These are phyloP conservation scores for Anarsia innoxiella DNA, from an alignment of 2,888 invertebrate species.

Conservation along the genomic window DNA sequence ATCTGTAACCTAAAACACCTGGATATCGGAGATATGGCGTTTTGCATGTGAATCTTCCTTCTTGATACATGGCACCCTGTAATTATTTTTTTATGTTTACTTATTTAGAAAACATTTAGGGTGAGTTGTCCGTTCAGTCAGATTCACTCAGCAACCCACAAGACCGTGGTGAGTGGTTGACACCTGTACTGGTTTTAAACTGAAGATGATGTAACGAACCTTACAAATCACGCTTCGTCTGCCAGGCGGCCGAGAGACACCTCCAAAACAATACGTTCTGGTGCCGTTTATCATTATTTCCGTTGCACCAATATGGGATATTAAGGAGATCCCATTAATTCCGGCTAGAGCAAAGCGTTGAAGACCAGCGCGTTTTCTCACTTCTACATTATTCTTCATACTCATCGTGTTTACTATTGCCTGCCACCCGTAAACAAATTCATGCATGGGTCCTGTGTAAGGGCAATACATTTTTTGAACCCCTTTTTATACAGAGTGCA, in stretches of 20 bases:
- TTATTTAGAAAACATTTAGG: too few species aligned
- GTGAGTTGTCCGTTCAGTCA: too few species aligned
- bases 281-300: constrained; percentile 70
- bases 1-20: constrained; percentile 50
- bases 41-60: constrained; percentile 56
- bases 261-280: constrained; percentile 61
- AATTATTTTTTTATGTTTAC: too few species aligned
- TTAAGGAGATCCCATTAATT: constrained; percentile 63
- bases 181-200: too few species aligned
- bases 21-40: constrained; percentile 58
- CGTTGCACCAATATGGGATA: constrained; percentile 66
- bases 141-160: too few species aligned
- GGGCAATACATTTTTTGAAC: too few species aligned
- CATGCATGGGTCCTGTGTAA: constrained; percentile 69
- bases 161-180: too few species aligned
- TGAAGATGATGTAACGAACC: too few species aligned
- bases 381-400: constrained; percentile 69
- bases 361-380: constrained; percentile 62
- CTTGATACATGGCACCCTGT: constrained; percentile 69
- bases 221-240: constrained; percentile 62
- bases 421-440: constrained; percentile 70
- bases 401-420: constrained; percentile 71
- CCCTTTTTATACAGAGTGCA: too few species aligned
- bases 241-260: constrained; percentile 60
- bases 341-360: constrained; percentile 66